Percentiles rank a stretch among this genome's conserved stretches.
These are phyloP conservation scores for Trachelus stipa DNA, from an alignment of 2,888 invertebrate species.

Conservation along the genomic window DNA sequence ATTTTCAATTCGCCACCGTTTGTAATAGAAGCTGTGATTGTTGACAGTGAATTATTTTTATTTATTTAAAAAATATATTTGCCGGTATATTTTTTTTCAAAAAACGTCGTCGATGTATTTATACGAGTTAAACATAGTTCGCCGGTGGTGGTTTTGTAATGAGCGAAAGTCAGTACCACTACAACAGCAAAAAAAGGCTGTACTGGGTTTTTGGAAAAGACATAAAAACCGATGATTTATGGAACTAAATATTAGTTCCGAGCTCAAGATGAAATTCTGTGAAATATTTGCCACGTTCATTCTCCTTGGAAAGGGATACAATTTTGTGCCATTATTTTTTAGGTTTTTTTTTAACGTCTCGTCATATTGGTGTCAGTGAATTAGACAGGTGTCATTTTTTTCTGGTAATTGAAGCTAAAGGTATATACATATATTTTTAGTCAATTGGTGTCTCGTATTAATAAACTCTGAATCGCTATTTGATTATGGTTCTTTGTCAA, in stretches of 20 bases:
- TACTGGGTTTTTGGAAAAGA: constrained; percentile 28
- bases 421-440: not conserved
- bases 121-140: not conserved
- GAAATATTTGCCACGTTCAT: not conserved
- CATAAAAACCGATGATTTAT: constrained; percentile 26
- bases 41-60: not conserved
- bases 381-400: not conserved
- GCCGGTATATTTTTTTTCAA: not conserved
- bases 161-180: constrained; percentile 19
- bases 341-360: not conserved
- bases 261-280: constrained; percentile 2
- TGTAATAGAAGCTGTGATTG: not conserved
- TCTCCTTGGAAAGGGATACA: not conserved
- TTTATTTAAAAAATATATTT: not conserved
- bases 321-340: not conserved
- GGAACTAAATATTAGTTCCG: constrained; percentile 3
- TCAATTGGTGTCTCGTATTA: not conserved
- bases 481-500: not conserved
- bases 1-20: not conserved
- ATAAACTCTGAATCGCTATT: not conserved
- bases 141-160: constrained; percentile 13
- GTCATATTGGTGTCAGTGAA: not conserved
- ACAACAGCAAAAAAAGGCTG: constrained; percentile 10
- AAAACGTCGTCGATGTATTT: not conserved
- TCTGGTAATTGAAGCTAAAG: not conserved